phyloP scores from a whole-genome alignment of 2,888 invertebrate genomes.

The Zygogramma bicolorata region DNA sequence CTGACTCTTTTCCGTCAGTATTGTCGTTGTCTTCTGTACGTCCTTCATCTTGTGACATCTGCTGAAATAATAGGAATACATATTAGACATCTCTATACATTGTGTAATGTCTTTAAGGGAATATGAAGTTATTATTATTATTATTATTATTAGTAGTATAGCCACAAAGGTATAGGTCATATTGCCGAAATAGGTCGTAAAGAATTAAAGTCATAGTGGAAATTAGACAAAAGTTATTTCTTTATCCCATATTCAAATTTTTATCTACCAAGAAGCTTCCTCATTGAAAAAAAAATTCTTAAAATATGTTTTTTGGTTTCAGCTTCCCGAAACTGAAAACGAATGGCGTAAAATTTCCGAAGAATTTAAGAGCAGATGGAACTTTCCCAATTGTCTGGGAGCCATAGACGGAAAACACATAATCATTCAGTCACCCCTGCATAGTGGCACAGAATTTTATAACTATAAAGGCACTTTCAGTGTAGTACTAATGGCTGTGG shows the following conservation, averaged over 20 bases:
- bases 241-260: background rate
- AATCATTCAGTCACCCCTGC: slow-evolving; percentile 50
- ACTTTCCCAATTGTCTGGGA: slow-evolving; percentile 56
- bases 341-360: slow-evolving; percentile 32
- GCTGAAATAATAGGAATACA: no score
- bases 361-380: slow-evolving; percentile 30
- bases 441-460: slow-evolving; percentile 52
- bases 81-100: no score
- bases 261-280: background rate
- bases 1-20: no score
- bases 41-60: background rate
- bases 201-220: no score
- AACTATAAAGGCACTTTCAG: slow-evolving; percentile 58
- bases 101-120: slow-evolving; percentile 2
- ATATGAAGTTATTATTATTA: background rate
- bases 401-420: slow-evolving; percentile 60
- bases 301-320: slow-evolving; percentile 18
- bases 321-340: slow-evolving; percentile 26
- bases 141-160: no score
- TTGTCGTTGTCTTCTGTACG: no score
- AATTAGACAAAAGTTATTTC: no score
- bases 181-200: no score
- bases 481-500: slow-evolving; percentile 59
- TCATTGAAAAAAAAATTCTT: background rate
- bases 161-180: background rate